phyloP scores from a whole-genome alignment of 1,140 invertebrate species.

The Bombus waltoni region DNA sequence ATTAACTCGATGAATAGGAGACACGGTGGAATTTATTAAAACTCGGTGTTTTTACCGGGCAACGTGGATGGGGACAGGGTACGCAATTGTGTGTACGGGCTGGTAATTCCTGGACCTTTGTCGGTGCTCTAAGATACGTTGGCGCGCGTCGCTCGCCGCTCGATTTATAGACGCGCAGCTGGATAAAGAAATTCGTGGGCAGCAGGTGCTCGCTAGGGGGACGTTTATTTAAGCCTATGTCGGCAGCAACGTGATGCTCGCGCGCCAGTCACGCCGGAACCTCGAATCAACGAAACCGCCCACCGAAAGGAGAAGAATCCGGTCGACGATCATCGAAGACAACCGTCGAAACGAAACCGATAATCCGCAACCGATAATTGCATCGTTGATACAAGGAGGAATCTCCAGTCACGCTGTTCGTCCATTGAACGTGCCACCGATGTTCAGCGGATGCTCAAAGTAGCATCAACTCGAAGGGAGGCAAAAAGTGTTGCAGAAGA shows the following conservation, averaged over 20 bases:
- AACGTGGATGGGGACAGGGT: too few relatives aligned
- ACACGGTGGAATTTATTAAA: conserved; percentile 14
- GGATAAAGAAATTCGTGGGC: conserved; percentile 64
- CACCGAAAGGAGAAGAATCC: background rate
- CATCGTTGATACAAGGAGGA: background rate
- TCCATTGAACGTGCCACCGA: too few relatives aligned
- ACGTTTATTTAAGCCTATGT: conserved; percentile 38
- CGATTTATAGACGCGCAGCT: conserved; percentile 67
- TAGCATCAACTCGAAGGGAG: background rate
- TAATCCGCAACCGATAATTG: background rate
- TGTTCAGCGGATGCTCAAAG: background rate
- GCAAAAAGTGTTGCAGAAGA: background rate
- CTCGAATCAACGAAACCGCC: conserved; percentile 2
- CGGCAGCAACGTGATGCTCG: conserved; percentile 29
- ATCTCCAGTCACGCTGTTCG: background rate
- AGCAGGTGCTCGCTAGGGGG: conserved; percentile 58
- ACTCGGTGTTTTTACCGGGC: background rate
- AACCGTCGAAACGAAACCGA: background rate
- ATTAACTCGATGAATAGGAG: conserved; percentile 1
- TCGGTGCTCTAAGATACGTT: conserved; percentile 55
- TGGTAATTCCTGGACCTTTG: conserved; percentile 46
- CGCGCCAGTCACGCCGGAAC: background rate
- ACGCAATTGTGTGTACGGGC: conserved; percentile 20
- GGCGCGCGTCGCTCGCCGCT: conserved; percentile 37
- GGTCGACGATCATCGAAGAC: background rate